These are phyloP conservation scores for Drosophila mulleri DNA, from an alignment of 2,888 invertebrate species.

Conservation along the genomic window DNA sequence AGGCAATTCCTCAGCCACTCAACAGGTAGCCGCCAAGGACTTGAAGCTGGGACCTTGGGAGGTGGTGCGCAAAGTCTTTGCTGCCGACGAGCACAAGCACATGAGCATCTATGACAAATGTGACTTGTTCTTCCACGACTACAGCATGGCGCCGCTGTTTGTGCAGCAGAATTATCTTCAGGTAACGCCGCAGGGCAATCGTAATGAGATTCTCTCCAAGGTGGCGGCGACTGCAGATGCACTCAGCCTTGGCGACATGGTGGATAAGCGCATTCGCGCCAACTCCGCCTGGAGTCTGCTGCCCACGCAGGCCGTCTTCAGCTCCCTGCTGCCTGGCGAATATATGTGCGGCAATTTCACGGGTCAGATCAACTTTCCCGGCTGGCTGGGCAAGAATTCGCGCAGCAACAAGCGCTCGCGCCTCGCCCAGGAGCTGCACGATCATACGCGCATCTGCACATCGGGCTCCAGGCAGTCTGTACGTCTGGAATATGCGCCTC, in stretches of 20 bases:
- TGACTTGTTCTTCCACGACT: slow-evolving; percentile 98
- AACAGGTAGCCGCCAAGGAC: slow-evolving; percentile 90
- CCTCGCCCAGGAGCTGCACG: slow-evolving; percentile 92
- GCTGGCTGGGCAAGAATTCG: slow-evolving; percentile 98
- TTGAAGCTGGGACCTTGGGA: slow-evolving; percentile 97
- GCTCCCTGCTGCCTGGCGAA: slow-evolving; percentile 96
- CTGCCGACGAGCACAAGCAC: slow-evolving; percentile 90
- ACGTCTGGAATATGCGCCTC: slow-evolving; percentile 94
- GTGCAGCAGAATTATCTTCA: slow-evolving; percentile 98
- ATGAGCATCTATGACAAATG: slow-evolving; percentile 93
- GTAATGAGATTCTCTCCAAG: slow-evolving; percentile 87
- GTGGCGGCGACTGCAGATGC: slow-evolving; percentile 93
- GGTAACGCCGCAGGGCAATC: slow-evolving; percentile 90
- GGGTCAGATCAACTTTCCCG: slow-evolving; percentile 94
- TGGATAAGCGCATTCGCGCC: slow-evolving; percentile 92
- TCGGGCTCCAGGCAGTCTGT: slow-evolving; percentile 93
- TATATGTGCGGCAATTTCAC: slow-evolving; percentile 92
- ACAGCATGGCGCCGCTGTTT: slow-evolving; percentile 97
- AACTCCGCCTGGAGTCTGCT: slow-evolving; percentile 94
- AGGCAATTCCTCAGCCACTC: background rate
- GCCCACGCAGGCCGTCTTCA: slow-evolving; percentile 94
- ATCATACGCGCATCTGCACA: slow-evolving; percentile 93
- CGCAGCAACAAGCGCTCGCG: slow-evolving; percentile 92
- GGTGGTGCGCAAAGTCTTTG: slow-evolving; percentile 95
- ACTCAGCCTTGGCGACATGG: slow-evolving; percentile 93